A percentile compares a stretch with the other conserved stretches of the same genome.
phyloP scores from a whole-genome alignment of 2,888 invertebrate species.

The Lomographa bimaculata region DNA sequence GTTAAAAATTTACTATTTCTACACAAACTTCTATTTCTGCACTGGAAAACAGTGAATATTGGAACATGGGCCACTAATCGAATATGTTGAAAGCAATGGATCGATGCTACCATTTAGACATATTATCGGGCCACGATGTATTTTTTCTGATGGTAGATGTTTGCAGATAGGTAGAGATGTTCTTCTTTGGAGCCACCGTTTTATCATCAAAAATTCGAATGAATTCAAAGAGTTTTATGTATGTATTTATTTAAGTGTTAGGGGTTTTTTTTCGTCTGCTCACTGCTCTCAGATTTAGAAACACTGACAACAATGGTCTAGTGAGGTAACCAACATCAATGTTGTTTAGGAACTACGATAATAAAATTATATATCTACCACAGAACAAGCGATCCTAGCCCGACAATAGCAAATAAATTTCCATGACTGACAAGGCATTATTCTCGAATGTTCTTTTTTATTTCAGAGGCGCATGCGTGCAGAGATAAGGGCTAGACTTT shows the following conservation, averaged over 20 bases:
- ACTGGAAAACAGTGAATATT: conserved; percentile 63
- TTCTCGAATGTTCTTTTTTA: conserved; percentile 77
- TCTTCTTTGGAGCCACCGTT: conserved; percentile 1
- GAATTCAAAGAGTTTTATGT: no score
- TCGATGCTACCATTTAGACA: conserved; percentile 55
- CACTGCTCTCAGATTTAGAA: no score
- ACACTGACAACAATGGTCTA: no score
- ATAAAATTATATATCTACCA: conserved; percentile 38
- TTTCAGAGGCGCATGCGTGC: conserved; percentile 84
- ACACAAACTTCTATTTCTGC: conserved; percentile 4
- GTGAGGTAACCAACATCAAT: conserved; percentile 6
- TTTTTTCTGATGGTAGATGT: conserved; percentile 51
- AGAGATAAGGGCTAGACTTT: conserved; percentile 77
- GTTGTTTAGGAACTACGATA: no score
- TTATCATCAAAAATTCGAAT: no score
- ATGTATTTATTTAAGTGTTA: no score
- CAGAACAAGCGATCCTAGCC: conserved; percentile 47
- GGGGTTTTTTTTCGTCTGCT: no score
- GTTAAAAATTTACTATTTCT: background rate
- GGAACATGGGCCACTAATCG: conserved; percentile 59
- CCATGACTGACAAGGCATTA: conserved; percentile 83
- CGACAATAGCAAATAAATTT: conserved; percentile 67
- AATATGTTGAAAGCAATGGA: conserved; percentile 64
- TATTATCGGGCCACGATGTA: conserved; percentile 61
- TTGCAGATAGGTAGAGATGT: conserved; percentile 21